Percentiles rank a stretch among this genome's conserved stretches.
These are phyloP conservation scores for Acrobasis consociella DNA, from an alignment of 2,888 invertebrate genomes.

Conservation along the genomic window DNA sequence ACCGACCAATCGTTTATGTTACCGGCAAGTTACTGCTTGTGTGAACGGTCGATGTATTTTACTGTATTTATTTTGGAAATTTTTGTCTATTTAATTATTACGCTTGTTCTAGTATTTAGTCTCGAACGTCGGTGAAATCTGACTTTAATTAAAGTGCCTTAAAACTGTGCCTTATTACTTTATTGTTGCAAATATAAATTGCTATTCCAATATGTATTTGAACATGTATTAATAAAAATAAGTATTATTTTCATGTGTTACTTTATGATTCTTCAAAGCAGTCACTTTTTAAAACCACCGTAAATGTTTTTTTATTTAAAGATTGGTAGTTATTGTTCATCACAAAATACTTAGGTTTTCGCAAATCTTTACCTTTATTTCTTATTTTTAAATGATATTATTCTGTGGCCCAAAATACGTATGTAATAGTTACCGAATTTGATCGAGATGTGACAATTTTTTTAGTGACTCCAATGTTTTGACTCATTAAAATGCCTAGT, in stretches of 20 bases:
- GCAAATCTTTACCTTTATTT: not conserved
- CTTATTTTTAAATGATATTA: not conserved
- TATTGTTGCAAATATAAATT: conserved; percentile 23
- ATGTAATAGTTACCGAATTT: conserved; percentile 50
- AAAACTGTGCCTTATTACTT: conserved; percentile 52
- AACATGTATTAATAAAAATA: conserved; percentile 30
- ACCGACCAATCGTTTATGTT: conserved; percentile 39
- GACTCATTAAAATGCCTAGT: no score
- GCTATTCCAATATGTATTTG: conserved; percentile 38
- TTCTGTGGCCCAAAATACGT: conserved; percentile 26
- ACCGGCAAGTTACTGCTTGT: conserved; percentile 46
- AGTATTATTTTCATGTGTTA: conserved; percentile 30
- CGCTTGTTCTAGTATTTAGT: conserved; percentile 62
- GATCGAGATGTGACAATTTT: conserved; percentile 43
- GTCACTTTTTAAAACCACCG: not conserved
- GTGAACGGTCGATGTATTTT: conserved; percentile 60
- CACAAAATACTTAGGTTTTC: not conserved
- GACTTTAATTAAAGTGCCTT: conserved; percentile 9
- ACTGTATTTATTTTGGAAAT: conserved; percentile 57
- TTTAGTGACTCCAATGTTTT: conserved; percentile 37
- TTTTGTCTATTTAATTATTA: conserved; percentile 58
- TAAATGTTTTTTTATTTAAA: no score
- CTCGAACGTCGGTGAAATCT: conserved; percentile 5
- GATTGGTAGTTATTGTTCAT: not conserved
- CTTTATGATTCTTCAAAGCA: not conserved